Base-by-base conservation (phyloP, 2,797 vertebrate genomes). In the Eospalax fontanierii region DNA sequence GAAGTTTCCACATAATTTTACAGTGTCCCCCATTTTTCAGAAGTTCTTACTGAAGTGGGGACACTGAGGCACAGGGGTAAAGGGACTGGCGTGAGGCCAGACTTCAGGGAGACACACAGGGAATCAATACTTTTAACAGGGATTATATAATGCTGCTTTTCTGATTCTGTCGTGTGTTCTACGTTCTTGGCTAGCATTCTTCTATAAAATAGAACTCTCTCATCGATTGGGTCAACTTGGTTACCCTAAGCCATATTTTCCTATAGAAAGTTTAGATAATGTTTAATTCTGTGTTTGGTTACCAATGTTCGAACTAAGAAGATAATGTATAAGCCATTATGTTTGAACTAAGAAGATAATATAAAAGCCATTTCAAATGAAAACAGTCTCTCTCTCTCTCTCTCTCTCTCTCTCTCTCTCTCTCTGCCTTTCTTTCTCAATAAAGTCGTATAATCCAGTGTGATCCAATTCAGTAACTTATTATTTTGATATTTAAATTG, bases 191-290 rank as follows among this genome's bases (percentile, higher is more conserved):
- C 11, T 24, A 63, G 33, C 15, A 73, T 66, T 89, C 16, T 87
- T 87, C 70, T 84, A n/a, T 79, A 79, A 74, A 65, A 28, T 43
- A 90, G 50, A 87, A 71, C n/a, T 70, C n/a, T 70, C 26, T 82
- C 8, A 65, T 87, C 22, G 57, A 3, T 33, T 84, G 40, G 8
- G 15, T 33, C 24, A 66, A 50, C 76, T 87, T 92, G 19, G 6
- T 82, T 95, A 59, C 19, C 78, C 33, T 82, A 81, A 95, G 12
- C 89, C n/a, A 83, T 0, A 87, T 78, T 92, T n/a, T 81, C n/a
- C 90, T 91, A 90, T 6, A 70, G 40, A 89, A 85, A 82, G 6
- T 7, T 59, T 46, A 26, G 65, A 78, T 90, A 71, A 68, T 18
- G 57, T 40, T 90, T 61, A 65, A 65, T 81, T 94, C 21, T 90